Evolutionary conservation across 23 tunicate species (phyloP).

Genomic region (Styela clava): DNA sequence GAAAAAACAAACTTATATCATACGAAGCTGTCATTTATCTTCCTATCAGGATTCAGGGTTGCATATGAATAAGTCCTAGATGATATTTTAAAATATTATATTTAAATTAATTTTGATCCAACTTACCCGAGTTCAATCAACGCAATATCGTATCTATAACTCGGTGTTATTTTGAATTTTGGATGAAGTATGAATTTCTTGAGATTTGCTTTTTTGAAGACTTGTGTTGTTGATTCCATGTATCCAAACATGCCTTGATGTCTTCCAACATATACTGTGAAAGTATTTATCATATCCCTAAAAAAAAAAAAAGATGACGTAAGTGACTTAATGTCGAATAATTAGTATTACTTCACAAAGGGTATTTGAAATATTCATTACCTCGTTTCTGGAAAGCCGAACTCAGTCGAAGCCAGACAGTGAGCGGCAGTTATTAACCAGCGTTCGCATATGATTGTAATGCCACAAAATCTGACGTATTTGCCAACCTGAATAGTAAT

Average conservation of each 20-base stretch:
- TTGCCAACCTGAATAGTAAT: conserved; percentile 16
- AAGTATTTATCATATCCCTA: conserved; percentile 31
- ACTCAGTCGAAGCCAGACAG: conserved; percentile 33
- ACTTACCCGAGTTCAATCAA: conserved; percentile 36
- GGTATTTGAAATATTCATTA: too few species aligned
- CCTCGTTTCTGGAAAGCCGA: conserved; percentile 20
- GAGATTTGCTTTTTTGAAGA: conserved; percentile 1
- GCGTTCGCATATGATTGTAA: conserved; percentile 33
- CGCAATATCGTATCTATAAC: conserved; percentile 35
- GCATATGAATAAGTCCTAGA: too few species aligned
- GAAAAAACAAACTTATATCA: too few species aligned
- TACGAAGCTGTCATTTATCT: too few species aligned
- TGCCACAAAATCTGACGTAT: conserved; percentile 35
- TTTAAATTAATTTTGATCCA: too few species aligned
- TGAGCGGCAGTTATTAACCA: conserved; percentile 57
- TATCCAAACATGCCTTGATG: conserved; percentile 34
- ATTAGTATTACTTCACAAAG: too few species aligned
- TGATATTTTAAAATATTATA: too few species aligned
- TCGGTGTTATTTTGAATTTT: conserved; percentile 16
- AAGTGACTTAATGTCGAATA: too few species aligned
- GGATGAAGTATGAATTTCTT: conserved; percentile 41
- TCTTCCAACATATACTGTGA: conserved; percentile 38
- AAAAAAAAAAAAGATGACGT: conserved; percentile 5
- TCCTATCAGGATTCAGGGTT: too few species aligned
- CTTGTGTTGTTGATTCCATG: conserved; percentile 28